phyloP scores from a whole-genome alignment of 2,797 vertebrate species.

The Gila robusta region DNA sequence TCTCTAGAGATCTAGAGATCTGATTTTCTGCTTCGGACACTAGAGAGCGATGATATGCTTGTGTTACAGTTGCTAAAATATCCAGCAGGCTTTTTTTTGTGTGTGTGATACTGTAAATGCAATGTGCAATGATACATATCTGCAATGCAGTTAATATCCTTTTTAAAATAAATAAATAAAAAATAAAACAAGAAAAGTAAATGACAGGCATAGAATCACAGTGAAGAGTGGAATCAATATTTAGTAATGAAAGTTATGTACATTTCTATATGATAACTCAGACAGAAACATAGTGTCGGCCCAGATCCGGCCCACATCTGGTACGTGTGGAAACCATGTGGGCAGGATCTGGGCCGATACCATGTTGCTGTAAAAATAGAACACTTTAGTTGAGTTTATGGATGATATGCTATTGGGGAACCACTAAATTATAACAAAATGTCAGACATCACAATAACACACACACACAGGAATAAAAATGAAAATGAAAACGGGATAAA shows the following conservation, averaged over 20 bases:
- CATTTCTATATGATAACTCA: not conserved
- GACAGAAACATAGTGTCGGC: no score
- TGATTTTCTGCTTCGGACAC: not conserved
- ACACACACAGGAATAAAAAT: no score
- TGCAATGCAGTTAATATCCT: not conserved
- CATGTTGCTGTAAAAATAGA: not conserved
- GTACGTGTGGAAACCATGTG: no score
- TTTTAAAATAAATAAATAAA: not conserved
- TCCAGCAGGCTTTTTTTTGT: not conserved
- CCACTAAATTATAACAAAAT: not conserved
- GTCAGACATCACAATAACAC: not conserved
- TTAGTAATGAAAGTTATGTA: not conserved
- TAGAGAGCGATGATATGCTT: not conserved
- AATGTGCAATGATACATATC: no score
- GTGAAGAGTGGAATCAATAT: not conserved
- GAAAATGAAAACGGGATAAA: not conserved
- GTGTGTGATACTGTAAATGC: not conserved
- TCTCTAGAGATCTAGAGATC: slow-evolving; percentile 65
- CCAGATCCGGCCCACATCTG: no score
- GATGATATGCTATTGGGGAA: not conserved
- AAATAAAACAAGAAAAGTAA: not conserved
- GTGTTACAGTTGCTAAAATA: not conserved
- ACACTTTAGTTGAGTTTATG: not conserved
- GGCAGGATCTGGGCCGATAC: no score
- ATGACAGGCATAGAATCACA: no score